Base-by-base conservation (phyloP, 2,888 invertebrate genomes). In the Acrobasis consociella region DNA sequence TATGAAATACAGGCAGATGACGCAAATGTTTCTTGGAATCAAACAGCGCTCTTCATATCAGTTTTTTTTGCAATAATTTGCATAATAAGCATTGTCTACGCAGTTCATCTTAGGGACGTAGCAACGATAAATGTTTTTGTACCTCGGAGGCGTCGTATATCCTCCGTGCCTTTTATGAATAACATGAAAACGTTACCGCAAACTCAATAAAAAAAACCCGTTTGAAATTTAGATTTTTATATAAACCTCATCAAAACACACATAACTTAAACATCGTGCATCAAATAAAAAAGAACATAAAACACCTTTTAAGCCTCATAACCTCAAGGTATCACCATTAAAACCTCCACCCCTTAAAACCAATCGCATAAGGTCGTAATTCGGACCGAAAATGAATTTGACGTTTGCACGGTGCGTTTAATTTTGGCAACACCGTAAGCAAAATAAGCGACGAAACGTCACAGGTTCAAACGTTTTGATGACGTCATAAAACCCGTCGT, bases 401-500 rank as follows among this genome's bases (percentile, higher is more conserved):
- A 66, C 66, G 62, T 63, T 62, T 49, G 67, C 59, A 67, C 49
- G 58, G 50, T 60, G 62, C 65, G 65, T 68, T 70, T 70, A 67
- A 67, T 69, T 67, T 67, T 60, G 67, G 65, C 69, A 73, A 69
- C 72, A 77, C 72, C 75, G 74, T 75, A 73, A 77, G 72, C 66
- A 62, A 73, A 79, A 74, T 75, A 75, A 71, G 69, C 72, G 71
- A 73, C 53, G 62, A 70, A 67, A 74, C 77, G 77, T 79, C 80
- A 78, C 76, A 76, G 75, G 79, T 79, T 81, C 80, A 82, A 85
- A 77, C 81, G 78, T 70, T 84, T 85, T 85, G 82, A 86, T 85
- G 85, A 84, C 82, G 81, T 85, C 83, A 85, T 86, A 85, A 78
- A 72, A 69, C 76, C 74, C 74, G 72, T 73, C 78, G 78, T 82